phyloP scores from a whole-genome alignment of 2,113 vertebrate species.

The Panurus biarmicus region DNA sequence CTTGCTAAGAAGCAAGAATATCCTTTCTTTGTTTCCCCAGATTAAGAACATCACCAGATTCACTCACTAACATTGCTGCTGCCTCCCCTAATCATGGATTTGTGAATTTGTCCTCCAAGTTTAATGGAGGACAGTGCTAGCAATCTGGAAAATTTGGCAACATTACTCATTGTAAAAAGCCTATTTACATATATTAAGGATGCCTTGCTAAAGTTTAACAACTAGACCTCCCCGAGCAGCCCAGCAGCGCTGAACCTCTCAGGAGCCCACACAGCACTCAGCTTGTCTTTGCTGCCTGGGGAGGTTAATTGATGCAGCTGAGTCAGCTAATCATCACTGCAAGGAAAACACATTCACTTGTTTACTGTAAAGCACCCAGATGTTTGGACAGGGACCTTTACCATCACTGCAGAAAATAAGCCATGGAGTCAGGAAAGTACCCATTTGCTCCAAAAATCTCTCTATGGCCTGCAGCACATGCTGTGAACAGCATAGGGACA shows the following conservation, averaged over 20 bases:
- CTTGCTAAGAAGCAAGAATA: not conserved
- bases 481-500: not conserved
- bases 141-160: conserved; percentile 53
- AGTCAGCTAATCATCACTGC: conserved; percentile 8
- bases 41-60: not conserved
- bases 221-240: not conserved
- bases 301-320: conserved; percentile 26
- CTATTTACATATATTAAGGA: conserved; percentile 41
- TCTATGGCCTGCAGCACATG: not conserved
- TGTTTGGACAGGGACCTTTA: not conserved
- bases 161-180: conserved; percentile 20
- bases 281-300: not conserved
- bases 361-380: not conserved
- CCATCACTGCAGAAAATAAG: not conserved
- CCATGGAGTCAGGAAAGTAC: not conserved
- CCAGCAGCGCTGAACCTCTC: not conserved
- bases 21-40: not conserved
- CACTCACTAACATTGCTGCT: not conserved
- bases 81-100: not conserved
- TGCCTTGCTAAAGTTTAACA: conserved; percentile 1
- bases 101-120: conserved; percentile 26
- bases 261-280: not conserved
- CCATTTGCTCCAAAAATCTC: not conserved
- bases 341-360: conserved; percentile 17
- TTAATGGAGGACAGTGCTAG: conserved; percentile 45